Evolutionary conservation across 35 echinoderm and acorn worm genomes (phyloP), one percentile per base, ranked within the genome.

Genomic region (Ophioderma brevispina): DNA sequence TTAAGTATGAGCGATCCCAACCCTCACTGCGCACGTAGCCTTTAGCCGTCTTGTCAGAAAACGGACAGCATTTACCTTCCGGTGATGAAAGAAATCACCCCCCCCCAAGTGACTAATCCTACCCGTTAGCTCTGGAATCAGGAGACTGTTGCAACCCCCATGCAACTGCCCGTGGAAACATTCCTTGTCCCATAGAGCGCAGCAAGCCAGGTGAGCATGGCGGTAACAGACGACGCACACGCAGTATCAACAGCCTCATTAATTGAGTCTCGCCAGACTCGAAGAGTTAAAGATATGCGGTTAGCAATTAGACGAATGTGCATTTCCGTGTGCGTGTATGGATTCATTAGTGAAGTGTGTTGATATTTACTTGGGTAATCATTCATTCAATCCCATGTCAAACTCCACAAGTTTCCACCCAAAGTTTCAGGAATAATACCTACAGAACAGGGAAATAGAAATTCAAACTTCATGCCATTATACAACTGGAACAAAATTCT

Each of bases 11-110:
- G 28, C 36, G 93, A 79, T 77, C 93, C 93, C 89, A 86, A 98
- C n/a, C 96, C 87, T 98, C 96, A 78, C 96, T 93, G 37, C 96
- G 64, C 18, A 98, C 96, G 43, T 98, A 98, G 13, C 96, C 96
- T 32, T 98, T 94, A 17, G 87, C 96, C 1, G 76, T n/a, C n/a
- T n/a, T 81, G 32, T 89, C 83, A 32, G 96, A 98, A 85, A 98
- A 98, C 17, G 96, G 96, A 78, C 96, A 92, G 35, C 93, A 92
- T 37, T 79, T 84, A 13, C 96, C 96, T 35, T 98, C 96, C 3
- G 96, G 93, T 25, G 93, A 95, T 5, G 95, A 76, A 28, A 95
- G n/a, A n/a, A n/a, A n/a, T n/a, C n/a, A n/a, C n/a, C n/a, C n/a
- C n/a, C n/a, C 96, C 10, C 96, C 96, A n/a, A 98, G 79, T 19